These are phyloP conservation scores for Spodoptera littoralis DNA, from an alignment of 2,888 invertebrate species.

Conservation along the genomic window DNA sequence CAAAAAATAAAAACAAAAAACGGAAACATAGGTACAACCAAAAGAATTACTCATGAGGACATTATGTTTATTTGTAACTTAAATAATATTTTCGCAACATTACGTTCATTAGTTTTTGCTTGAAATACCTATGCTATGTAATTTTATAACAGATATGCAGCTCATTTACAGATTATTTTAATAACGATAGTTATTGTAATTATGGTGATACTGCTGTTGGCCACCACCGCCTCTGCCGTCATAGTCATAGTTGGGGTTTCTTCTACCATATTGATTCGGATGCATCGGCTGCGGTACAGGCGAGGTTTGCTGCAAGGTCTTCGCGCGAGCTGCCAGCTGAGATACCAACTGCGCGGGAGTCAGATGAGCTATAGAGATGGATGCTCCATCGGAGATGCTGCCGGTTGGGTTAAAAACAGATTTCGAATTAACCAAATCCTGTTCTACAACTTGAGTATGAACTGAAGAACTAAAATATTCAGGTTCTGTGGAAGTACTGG, in stretches of 20 bases:
- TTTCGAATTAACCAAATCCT: conserved; percentile 80
- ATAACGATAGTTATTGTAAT: conserved; percentile 71
- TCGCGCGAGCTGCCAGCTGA: conserved; percentile 83
- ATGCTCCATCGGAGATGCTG: conserved; percentile 71
- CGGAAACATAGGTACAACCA: no score
- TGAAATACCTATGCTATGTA: conserved; percentile 14
- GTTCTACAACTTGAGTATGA: conserved; percentile 83
- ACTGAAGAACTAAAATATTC: conserved; percentile 73
- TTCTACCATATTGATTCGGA: conserved; percentile 62
- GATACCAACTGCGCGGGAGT: conserved; percentile 85
- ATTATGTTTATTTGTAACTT: no score
- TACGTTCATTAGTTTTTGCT: neutral
- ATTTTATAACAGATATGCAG: neutral
- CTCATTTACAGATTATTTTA: conserved; percentile 41
- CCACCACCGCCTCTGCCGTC: conserved; percentile 63
- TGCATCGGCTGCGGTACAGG: conserved; percentile 46
- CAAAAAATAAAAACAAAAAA: no score
- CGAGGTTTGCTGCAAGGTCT: conserved; percentile 78
- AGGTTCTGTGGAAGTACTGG: conserved; percentile 68
- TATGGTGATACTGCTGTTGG: conserved; percentile 64
- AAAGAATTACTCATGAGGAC: no score
- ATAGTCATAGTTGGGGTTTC: conserved; percentile 65
- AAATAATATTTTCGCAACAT: no score
- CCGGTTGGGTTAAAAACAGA: conserved; percentile 80
- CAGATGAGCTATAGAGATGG: conserved; percentile 83